Evolutionary conservation across 2,888 invertebrate species (phyloP), one percentile per base, ranked within the genome.

Genomic region (Drosophila peninsularis): DNA sequence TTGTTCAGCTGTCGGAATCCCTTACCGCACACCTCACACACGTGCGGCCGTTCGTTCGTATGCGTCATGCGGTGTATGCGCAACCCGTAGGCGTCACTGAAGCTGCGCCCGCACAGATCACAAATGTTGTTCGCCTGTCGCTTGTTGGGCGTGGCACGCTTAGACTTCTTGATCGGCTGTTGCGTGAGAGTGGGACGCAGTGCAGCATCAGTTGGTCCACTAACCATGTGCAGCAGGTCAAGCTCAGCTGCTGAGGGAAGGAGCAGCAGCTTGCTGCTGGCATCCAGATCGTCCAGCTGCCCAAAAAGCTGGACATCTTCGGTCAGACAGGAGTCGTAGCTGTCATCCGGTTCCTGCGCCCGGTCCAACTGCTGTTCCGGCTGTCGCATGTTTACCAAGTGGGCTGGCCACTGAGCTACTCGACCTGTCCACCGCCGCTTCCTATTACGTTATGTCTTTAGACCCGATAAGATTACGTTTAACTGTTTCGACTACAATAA

Each of bases 11-110:
- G 91, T 0, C 89, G 79, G 47, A 91, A 91, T 4, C 90, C 87
- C 64, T 90, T 91, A 58, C 91, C 90, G 42, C 90, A 90, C 5
- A 76, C 74, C 9, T 75, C 67, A 30, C 90, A 90, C 1, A 77
- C 71, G 30, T 85, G 90, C 9, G 91, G 91, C 66, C 78, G 81
- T 66, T 91, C 90, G n/a, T 90, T 80, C 42, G 89, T 90, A 65
- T 90, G 90, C 34, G 82, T 89, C 90, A 91, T 91, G 60, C 78
- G 88, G 62, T 91, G 91, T 24, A 90, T 88, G 30, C 91, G 85
- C 54, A 91, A 60, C 24, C 90, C 90, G 55, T 91, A 90, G 5
- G 82, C 64, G 41, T 90, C 90, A 21, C 84, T 82, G 49, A 90
- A 90, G 41, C 74, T 60, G 1, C 82, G 75, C 34, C 67, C 64